phyloP scores from a whole-genome alignment of 1,140 invertebrate species.

The Campodea augens region DNA sequence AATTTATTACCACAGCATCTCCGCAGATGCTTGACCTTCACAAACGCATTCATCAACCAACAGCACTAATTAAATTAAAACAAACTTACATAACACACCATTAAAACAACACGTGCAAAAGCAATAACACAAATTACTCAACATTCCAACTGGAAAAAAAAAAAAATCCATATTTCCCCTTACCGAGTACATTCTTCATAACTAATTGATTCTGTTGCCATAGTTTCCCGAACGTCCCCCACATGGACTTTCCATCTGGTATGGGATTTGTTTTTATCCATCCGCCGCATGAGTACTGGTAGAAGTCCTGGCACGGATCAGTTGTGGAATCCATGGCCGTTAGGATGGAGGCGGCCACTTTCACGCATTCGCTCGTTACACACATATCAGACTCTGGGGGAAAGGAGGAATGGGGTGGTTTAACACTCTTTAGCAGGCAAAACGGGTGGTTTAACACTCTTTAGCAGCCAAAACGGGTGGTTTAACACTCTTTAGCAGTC shows the following conservation, averaged over 20 bases:
- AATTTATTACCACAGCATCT: too few relatives aligned
- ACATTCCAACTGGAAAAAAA: too few relatives aligned
- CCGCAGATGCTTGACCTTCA: too few relatives aligned
- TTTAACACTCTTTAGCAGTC: slow-evolving; percentile 10
- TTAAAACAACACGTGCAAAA: too few relatives aligned
- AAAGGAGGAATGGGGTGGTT: too few relatives aligned
- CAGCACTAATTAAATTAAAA: too few relatives aligned
- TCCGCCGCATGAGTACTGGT: slow-evolving; percentile 78
- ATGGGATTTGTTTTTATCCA: slow-evolving; percentile 84
- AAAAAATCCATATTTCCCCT: too few relatives aligned
- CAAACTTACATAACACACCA: too few relatives aligned
- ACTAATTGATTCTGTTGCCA: slow-evolving; percentile 81
- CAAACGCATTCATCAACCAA: too few relatives aligned
- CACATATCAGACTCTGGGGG: slow-evolving; percentile 30
- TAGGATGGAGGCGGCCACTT: slow-evolving; percentile 63
- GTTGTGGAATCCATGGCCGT: slow-evolving; percentile 56
- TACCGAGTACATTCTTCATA: slow-evolving; percentile 74
- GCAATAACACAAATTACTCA: too few relatives aligned
- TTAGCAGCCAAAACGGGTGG: slow-evolving; percentile 6
- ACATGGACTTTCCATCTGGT: slow-evolving; percentile 75
- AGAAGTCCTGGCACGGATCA: slow-evolving; percentile 89
- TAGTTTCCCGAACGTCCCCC: slow-evolving; percentile 87
- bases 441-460: not conserved
- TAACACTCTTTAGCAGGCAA: too few relatives aligned
- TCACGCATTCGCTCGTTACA: slow-evolving; percentile 63